These are phyloP conservation scores for Sminthurides aquaticus DNA, from an alignment of 2,888 invertebrate species.

Conservation along the genomic window DNA sequence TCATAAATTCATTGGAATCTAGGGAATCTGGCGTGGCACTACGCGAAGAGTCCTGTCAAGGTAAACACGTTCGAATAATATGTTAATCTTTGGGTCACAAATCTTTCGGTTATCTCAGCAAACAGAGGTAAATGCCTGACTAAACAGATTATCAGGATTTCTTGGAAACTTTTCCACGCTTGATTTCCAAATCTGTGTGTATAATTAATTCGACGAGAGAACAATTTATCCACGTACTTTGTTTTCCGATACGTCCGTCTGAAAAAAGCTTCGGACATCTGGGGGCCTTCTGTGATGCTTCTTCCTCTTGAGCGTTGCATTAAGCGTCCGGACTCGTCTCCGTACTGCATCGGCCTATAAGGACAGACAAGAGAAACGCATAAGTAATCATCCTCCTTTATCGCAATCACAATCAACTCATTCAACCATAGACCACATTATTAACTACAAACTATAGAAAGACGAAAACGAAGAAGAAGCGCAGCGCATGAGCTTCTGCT, in stretches of 20 bases:
- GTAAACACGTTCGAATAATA: background rate
- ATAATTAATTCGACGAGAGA: background rate
- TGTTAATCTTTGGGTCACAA: slow-evolving; percentile 1
- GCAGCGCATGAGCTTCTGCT: too few relatives aligned
- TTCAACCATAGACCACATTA: too few relatives aligned
- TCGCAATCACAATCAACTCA: background rate
- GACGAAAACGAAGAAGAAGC: too few relatives aligned
- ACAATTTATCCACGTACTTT: slow-evolving; percentile 29
- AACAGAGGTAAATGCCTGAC: background rate
- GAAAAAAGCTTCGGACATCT: slow-evolving; percentile 43
- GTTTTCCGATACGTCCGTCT: slow-evolving; percentile 40
- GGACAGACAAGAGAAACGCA: background rate
- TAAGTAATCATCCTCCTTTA: background rate
- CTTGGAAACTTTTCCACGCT: background rate
- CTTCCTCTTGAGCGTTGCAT: slow-evolving; percentile 64
- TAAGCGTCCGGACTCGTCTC: slow-evolving; percentile 65
- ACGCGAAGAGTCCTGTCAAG: slow-evolving; percentile 53
- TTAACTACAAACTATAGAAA: too few relatives aligned
- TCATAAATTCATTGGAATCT: slow-evolving; percentile 54
- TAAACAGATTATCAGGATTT: background rate
- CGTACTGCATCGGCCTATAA: slow-evolving; percentile 65
- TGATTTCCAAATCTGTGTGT: too few relatives aligned
- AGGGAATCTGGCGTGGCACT: slow-evolving; percentile 83
- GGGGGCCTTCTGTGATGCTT: slow-evolving; percentile 45
- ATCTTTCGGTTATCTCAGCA: background rate